Conservation (phyloP, 2,888 invertebrate species). For the Cacoxenus indagator region DNA sequence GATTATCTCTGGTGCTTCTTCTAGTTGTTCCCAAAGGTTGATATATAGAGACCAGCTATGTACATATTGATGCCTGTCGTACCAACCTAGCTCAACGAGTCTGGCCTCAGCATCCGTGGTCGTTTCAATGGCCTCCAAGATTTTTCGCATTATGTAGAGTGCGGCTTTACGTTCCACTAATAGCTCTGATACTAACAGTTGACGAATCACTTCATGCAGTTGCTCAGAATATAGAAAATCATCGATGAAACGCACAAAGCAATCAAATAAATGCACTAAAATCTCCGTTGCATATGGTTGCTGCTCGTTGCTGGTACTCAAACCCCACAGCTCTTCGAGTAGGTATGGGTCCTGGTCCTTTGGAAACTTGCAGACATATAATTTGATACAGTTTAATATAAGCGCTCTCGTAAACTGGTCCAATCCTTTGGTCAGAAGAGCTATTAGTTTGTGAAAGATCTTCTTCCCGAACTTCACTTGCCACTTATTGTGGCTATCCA, state of each 20-base stretch:
- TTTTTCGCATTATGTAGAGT: constrained; percentile 53
- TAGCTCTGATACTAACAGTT: constrained; percentile 45
- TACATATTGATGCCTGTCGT: background rate
- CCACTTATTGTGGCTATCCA: constrained; percentile 43
- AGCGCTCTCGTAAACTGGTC: constrained; percentile 45
- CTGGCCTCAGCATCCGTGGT: background rate
- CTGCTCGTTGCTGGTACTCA: constrained; percentile 33
- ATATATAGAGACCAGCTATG: background rate
- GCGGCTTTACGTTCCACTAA: constrained; percentile 56
- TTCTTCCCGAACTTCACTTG: constrained; percentile 52
- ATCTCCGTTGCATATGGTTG: constrained; percentile 47
- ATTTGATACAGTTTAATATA: constrained; percentile 52
- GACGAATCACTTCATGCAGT: constrained; percentile 43
- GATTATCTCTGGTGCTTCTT: background rate
- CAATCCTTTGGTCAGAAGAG: constrained; percentile 39
- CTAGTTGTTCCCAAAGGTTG: background rate
- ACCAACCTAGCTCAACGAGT: background rate
- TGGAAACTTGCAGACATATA: constrained; percentile 49
- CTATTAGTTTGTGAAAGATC: constrained; percentile 51
- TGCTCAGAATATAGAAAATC: constrained; percentile 14
- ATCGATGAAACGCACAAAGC: constrained; percentile 35
- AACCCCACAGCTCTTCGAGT: constrained; percentile 48
- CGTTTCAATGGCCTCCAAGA: constrained; percentile 17
- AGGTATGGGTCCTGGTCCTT: constrained; percentile 42
- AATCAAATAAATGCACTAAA: constrained; percentile 56